Evolutionary conservation across 2,797 vertebrate genomes (phyloP).

Genomic region (Cynopterus sphinx): DNA sequence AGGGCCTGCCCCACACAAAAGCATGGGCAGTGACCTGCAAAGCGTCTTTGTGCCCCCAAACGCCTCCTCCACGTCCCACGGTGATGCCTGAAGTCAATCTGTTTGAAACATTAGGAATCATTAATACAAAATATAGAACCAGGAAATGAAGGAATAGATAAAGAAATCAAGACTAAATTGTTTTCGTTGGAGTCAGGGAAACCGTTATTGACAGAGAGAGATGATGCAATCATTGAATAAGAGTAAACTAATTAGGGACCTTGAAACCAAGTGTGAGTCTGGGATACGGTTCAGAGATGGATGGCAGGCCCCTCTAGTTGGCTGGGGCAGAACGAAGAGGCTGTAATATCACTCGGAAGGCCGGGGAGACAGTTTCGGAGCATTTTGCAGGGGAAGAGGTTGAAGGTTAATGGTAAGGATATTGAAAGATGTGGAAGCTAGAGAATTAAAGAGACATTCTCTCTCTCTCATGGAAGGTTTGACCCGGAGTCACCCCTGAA

Average conservation of each 20-base stretch:
- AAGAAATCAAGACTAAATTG: slow-evolving; percentile 43
- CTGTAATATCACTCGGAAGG: not conserved
- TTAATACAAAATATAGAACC: not conserved
- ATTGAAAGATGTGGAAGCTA: not conserved
- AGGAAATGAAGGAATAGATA: not conserved
- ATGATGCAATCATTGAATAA: slow-evolving; percentile 8
- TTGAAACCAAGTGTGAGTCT: not conserved
- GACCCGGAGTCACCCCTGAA: not conserved
- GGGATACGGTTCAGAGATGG: not conserved
- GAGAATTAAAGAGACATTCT: not conserved
- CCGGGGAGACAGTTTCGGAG: not conserved
- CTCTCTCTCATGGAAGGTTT: not conserved
- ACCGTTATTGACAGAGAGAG: not conserved
- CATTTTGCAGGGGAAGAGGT: not conserved
- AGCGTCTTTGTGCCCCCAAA: not conserved
- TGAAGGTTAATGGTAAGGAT: not conserved
- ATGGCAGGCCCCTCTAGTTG: not conserved
- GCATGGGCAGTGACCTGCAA: not conserved
- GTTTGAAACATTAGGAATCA: not conserved
- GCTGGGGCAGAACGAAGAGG: not conserved
- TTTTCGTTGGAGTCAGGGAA: slow-evolving; percentile 8
- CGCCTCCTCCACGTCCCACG: not conserved
- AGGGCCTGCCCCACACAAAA: not conserved
- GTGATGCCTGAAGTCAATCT: not conserved
- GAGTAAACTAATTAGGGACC: slow-evolving; percentile 27